Base-by-base conservation (phyloP, 1,140 invertebrate genomes). In the Drosophila gunungcola region DNA sequence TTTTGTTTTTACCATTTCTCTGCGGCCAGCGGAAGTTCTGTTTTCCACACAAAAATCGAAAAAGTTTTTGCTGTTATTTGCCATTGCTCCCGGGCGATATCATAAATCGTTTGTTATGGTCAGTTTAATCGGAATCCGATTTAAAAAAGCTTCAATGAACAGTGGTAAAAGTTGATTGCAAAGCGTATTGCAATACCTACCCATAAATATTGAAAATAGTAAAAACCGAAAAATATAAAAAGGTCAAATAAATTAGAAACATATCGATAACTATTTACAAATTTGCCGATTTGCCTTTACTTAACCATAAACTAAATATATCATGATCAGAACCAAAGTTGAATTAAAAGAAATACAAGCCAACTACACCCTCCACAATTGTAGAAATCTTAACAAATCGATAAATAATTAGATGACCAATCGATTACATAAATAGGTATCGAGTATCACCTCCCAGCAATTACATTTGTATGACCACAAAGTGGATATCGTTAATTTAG, bases 401-500 rank as follows among this genome's bases (percentile, higher is more conserved):
- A 32, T 32, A 32, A 32, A 7, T 7, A 32, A 32, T 32, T 32
- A 32, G 29, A 6, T 4, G 29, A 7, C 6, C 0, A 6, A 1
- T 32, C 29, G 52, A 43, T 43, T 43, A 57, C 41, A 57, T 34
- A 63, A 64, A 57, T 21, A 45, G 12, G 16, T 36, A 60, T 60
- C 32, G 32, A 9, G 21, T 53, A 57, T 60, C 41, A 4, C 21
- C 41, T n/a, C 25, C 41, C 54, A 34, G 25, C 41, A 61, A 64
- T 64, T 38, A 43, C 56, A 16, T 39, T 46, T 48, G 39, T 65
- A 45, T 48, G 62, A 61, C 13, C 62, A n/a, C 25, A 48, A 65
- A 61, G 56, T 65, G 56, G 62, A 41, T 61, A 65, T 62, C 62
- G 36, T 61, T 62, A 60, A 65, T 21, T 65, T 9, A 1, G 1